Percentiles rank a stretch among this genome's conserved stretches.
Evolutionary conservation across 1,140 invertebrate genomes (phyloP).

Genomic region (Atopsyche davidsoni): DNA sequence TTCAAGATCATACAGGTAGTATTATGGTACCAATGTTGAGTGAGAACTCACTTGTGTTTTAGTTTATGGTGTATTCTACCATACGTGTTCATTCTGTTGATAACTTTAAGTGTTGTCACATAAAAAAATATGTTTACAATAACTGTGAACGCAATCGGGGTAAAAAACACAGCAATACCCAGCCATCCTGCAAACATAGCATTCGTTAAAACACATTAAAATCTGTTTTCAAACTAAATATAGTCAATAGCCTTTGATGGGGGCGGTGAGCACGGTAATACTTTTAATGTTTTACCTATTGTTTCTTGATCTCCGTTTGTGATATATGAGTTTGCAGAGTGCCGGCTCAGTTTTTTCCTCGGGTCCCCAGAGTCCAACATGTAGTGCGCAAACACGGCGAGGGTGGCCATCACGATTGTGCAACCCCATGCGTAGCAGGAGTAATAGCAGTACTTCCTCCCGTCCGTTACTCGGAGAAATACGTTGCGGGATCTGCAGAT

Average conservation of each 20-base stretch:
- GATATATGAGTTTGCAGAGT: constrained; percentile 36
- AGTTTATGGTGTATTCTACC: constrained; percentile 79
- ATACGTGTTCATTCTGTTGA: constrained; percentile 71
- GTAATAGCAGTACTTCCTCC: constrained; percentile 79
- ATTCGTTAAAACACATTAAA: too few species aligned
- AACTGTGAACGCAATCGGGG: constrained; percentile 69
- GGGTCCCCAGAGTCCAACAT: constrained; percentile 63
- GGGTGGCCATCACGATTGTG: constrained; percentile 59
- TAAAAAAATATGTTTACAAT: constrained; percentile 73
- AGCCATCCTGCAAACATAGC: constrained; percentile 65
- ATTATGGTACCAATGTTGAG: too few species aligned
- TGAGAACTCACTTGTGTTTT: constrained; percentile 60
- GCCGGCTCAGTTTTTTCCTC: constrained; percentile 36
- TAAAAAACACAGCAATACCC: constrained; percentile 73
- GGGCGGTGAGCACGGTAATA: too few species aligned
- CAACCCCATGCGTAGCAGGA: constrained; percentile 72
- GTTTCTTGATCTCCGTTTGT: constrained; percentile 57
- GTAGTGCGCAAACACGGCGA: constrained; percentile 75
- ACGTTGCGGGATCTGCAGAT: constrained; percentile 68
- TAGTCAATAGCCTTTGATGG: too few species aligned
- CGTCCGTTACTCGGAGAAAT: constrained; percentile 74
- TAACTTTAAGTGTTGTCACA: constrained; percentile 68
- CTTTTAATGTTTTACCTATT: constrained; percentile 52
- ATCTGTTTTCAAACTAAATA: too few species aligned
- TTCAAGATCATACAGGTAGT: too few species aligned